Base-by-base conservation (phyloP, 1,140 invertebrate genomes). In the Drosophila nasuta region DNA sequence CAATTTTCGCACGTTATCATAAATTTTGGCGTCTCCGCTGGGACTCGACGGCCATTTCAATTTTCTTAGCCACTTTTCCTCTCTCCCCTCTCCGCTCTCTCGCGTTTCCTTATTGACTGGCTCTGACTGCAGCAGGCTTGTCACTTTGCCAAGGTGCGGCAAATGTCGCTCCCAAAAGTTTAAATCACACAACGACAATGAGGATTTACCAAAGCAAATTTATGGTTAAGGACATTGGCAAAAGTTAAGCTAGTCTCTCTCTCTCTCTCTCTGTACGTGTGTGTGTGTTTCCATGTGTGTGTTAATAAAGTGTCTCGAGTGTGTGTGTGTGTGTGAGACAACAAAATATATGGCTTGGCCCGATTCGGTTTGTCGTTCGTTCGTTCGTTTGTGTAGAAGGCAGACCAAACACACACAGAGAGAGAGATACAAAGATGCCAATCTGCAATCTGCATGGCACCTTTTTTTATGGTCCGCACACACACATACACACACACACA, bases 171-270 rank as follows among this genome's bases (percentile, higher is more conserved):
- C 63, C 70, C 48, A 87, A 91, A 91, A 91, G 88, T 91, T 91
- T 91, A 91, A 91, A 91, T 91, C 88, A 91, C 88, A 91, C 71
- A 91, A 91, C 81, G 88, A 91, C 88, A 91, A 83, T 81, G 70
- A 83, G 88, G 88, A 91, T 91, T 91, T 91, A 77, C 79, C 70
- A 76, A 81, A 75, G 70, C 83, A 87, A 91, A 91, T 91, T 91
- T 91, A 91, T 91, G 75, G 88, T 74, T 81, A 91, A 83, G 78
- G 77, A 85, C 86, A 85, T 89, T 76, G 86, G 78, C 81, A 81
- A 78, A 89, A 89, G 81, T 78, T 85, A 87, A 88, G 83, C 83
- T 73, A 64, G 79, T 57, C 48, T 75, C 35, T 77, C 48, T 57
- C 48, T 75, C 35, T 77, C 48, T 75, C 35, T 73, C 59, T 68